phyloP scores from a whole-genome alignment of 2,797 vertebrate genomes.

The Epinephelus awoara region DNA sequence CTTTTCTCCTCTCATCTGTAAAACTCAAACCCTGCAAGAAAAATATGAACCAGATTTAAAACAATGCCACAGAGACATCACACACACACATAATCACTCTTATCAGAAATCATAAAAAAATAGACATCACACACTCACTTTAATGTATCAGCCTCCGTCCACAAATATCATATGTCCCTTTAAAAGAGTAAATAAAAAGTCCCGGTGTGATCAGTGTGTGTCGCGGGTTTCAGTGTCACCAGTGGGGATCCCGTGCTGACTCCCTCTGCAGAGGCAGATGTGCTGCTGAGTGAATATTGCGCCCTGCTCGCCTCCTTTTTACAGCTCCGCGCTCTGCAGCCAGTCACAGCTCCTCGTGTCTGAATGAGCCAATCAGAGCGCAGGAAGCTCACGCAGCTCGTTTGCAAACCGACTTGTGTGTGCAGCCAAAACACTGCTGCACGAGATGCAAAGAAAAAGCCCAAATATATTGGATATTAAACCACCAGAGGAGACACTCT shows the following conservation, averaged over 20 bases:
- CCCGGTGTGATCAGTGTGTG: background rate
- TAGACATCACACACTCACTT: conserved; percentile 52
- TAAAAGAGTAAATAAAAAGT: background rate
- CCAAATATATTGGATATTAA: rapidly evolving
- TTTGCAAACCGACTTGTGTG: background rate
- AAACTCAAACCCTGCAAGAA: conserved; percentile 51
- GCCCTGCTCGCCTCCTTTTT: conserved; percentile 50
- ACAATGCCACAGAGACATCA: background rate
- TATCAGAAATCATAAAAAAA: conserved; percentile 1
- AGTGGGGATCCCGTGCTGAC: background rate
- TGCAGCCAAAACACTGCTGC: background rate
- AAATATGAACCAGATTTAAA: conserved; percentile 4
- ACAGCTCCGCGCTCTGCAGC: conserved; percentile 52
- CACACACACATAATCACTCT: background rate
- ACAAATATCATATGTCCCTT: conserved; percentile 5
- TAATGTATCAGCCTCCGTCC: background rate
- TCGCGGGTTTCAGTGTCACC: background rate
- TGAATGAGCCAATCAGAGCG: conserved; percentile 76
- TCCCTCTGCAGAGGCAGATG: conserved; percentile 41
- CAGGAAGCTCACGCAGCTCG: background rate
- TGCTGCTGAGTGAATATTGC: conserved; percentile 41
- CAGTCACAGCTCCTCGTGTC: conserved; percentile 29
- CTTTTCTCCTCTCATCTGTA: conserved; percentile 60
- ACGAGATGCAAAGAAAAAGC: background rate
- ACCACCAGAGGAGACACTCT: background rate